Evolutionary conservation across 2,113 vertebrate species (phyloP).

Genomic region (Hyaena hyaena): DNA sequence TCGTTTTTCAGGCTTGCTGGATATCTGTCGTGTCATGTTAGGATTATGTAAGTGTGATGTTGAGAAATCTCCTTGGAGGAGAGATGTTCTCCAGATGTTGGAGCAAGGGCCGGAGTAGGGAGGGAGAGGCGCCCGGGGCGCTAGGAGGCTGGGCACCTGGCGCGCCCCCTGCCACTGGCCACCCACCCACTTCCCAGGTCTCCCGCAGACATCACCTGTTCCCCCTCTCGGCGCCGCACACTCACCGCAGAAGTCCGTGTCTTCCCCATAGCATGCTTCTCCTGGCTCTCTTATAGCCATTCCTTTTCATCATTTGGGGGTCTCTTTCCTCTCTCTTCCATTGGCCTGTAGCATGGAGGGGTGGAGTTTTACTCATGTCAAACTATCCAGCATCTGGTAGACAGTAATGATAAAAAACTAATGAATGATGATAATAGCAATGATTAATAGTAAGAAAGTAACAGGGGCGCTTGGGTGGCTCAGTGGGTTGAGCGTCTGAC

Average conservation of each 20-base stretch:
- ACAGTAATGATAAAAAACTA: not conserved
- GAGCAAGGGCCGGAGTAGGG: not conserved
- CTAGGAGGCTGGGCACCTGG: not conserved
- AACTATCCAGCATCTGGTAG: not conserved
- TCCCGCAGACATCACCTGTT: not conserved
- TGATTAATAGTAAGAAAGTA: too few species aligned
- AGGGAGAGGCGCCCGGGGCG: rapidly evolving
- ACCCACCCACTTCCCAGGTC: not conserved
- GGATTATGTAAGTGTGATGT: conserved; percentile 33
- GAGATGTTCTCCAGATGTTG: conserved; percentile 51
- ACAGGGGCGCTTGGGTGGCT: too few species aligned
- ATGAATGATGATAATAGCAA: too few species aligned
- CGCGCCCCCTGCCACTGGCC: not conserved
- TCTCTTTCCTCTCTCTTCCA: not conserved
- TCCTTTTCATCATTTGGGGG: not conserved
- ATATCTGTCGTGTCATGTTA: not conserved
- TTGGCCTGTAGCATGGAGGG: not conserved
- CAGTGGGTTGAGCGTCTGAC: too few species aligned
- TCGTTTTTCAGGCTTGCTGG: not conserved
- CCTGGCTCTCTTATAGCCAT: not conserved
- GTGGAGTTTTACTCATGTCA: not conserved
- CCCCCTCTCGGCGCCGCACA: not conserved
- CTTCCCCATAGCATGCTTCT: not conserved
- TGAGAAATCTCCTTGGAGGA: conserved; percentile 35
- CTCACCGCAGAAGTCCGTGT: not conserved